Evolutionary conservation across 1,140 invertebrate species (phyloP).

Genomic region (Temnothorax curvispinosus): DNA sequence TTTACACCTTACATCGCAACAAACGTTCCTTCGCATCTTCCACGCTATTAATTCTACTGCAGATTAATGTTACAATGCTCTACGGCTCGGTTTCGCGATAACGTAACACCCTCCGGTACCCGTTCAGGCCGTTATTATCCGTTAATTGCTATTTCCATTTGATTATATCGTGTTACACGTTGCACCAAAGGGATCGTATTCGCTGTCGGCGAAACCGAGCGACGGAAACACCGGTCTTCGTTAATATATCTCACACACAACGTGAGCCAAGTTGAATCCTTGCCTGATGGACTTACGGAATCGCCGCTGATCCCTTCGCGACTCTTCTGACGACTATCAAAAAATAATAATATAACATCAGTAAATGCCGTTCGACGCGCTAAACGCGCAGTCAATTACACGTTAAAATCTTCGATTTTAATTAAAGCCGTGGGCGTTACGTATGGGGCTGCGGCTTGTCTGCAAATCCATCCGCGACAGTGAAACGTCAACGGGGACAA

Average conservation of each 20-base stretch:
- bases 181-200: not conserved
- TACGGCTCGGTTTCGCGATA: constrained; percentile 14
- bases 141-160: constrained; percentile 32
- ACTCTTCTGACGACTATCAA: not conserved
- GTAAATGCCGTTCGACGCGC: not conserved
- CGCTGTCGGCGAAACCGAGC: constrained; percentile 3
- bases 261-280: constrained; percentile 41
- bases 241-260: constrained; percentile 23
- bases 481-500: not conserved
- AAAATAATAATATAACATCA: constrained; percentile 30
- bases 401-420: constrained; percentile 8
- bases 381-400: not conserved
- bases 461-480: not conserved
- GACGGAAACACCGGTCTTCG: not conserved
- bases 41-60: constrained; percentile 17
- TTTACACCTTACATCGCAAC: constrained; percentile 73
- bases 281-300: not conserved
- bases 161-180: constrained; percentile 1
- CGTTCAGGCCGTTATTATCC: not conserved
- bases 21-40: constrained; percentile 8
- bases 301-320: not conserved
- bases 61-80: constrained; percentile 23
- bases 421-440: not conserved
- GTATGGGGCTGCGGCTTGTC: not conserved
- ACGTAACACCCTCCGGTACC: not conserved